Evolutionary conservation across 1,140 invertebrate genomes (phyloP).

Genomic region (Himalopsyche phryganea): DNA sequence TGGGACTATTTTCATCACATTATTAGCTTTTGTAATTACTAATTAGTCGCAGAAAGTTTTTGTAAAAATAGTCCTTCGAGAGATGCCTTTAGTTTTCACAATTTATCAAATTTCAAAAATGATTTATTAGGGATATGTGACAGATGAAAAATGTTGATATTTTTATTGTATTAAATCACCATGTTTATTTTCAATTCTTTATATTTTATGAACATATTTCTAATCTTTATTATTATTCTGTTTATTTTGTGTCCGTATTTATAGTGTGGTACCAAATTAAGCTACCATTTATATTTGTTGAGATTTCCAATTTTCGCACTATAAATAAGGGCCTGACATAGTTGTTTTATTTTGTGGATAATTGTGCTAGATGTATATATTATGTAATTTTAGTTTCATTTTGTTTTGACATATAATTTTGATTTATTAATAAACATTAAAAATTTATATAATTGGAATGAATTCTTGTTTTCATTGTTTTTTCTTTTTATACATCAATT

Average conservation of each 20-base stretch:
- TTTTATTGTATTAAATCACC: background rate
- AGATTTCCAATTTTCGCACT: conserved; percentile 33
- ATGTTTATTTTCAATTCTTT: conserved; percentile 10
- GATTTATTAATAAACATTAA: conserved; percentile 36
- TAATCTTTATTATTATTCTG: conserved; percentile 18
- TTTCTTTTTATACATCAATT: no score
- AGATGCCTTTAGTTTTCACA: no score
- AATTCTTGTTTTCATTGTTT: conserved; percentile 6
- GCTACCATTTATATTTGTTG: conserved; percentile 30
- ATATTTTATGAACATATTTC: conserved; percentile 11
- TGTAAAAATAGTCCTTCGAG: no score
- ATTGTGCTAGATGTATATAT: conserved; percentile 36
- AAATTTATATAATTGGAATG: conserved; percentile 33
- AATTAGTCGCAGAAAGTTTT: no score
- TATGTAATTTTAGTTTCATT: conserved; percentile 35
- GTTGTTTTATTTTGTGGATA: conserved; percentile 37
- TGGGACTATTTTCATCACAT: no score
- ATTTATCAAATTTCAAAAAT: no score
- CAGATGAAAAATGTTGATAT: no score
- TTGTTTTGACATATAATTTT: conserved; percentile 34
- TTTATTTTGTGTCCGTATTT: conserved; percentile 30
- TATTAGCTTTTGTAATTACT: no score
- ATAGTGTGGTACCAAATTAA: conserved; percentile 29
- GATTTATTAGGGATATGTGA: no score
- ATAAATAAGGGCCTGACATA: conserved; percentile 34